Base-by-base conservation (phyloP, 2,797 vertebrate genomes). In the Pristis pectinata region DNA sequence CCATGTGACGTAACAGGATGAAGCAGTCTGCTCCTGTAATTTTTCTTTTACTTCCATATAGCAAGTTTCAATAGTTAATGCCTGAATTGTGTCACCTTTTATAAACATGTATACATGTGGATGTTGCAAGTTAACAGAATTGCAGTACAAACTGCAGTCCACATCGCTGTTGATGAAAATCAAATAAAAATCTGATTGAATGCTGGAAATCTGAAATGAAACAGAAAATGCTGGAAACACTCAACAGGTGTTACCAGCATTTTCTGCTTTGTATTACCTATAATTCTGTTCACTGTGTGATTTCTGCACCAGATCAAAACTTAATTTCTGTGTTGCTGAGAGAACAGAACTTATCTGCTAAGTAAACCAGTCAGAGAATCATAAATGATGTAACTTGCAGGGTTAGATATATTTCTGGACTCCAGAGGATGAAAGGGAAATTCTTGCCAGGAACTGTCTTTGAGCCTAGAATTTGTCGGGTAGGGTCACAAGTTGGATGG, bases 1-100 rank as follows among this genome's bases (percentile, higher is more conserved):
- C 24, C 34, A 53, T 34, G 34, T 59, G 53, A 53, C 27, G 30
- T 30, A 59, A 59, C 76, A 77, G 11, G 76, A 11, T 77, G 77
- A 79, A 79, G n/a, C 17, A n/a, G 41, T 22, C 17, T 79, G n/a
- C 41, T 61, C 34, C 30, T 89, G 56, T 89, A 19, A 24, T 74
- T 24, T 24, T 74, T 64, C 15, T 1, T 24, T 74, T 24, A 6
- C 70, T 61, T 61, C 59, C 17, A 0, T 67, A 5, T 37, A 24
- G 87, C 87, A 41, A 91, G 34, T 41, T 91, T 67, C n/a, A 91
- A 24, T 91, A 67, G 37, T 89, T 64, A 61, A 89, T 89, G 11
- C 19, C 67, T 72, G 67, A 41, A 72, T 53, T 93, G 30, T 24
- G 30, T 61, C 41, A 13, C 44, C 24, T 93, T 74, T 93, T 44